These are phyloP conservation scores for Salticus scenicus DNA, from an alignment of 2,888 invertebrate genomes.

Conservation along the genomic window DNA sequence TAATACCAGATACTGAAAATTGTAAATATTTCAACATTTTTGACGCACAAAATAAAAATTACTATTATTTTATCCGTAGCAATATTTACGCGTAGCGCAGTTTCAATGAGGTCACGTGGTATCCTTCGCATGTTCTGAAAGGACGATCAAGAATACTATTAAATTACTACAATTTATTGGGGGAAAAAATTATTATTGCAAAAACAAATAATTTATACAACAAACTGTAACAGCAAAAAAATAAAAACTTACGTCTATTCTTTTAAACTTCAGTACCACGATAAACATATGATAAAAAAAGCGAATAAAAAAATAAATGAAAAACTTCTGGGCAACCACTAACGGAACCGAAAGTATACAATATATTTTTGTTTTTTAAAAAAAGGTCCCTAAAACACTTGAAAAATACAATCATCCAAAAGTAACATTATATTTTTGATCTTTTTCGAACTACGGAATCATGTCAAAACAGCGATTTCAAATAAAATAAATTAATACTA, in stretches of 20 bases:
- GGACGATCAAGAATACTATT: not conserved
- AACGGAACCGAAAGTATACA: constrained; percentile 50
- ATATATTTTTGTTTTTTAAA: not conserved
- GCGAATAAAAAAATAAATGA: not conserved
- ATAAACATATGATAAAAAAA: not conserved
- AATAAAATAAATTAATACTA: not conserved
- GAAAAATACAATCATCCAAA: not conserved
- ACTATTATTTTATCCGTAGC: not conserved
- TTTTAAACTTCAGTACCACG: not conserved
- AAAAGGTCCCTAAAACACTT: not conserved
- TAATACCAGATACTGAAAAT: not conserved
- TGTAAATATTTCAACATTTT: too few relatives aligned
- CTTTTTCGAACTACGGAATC: not conserved
- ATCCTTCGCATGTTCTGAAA: constrained; percentile 20
- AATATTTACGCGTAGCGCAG: constrained; percentile 49
- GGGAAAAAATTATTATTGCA: too few relatives aligned
- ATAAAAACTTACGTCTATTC: not conserved
- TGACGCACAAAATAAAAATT: not conserved
- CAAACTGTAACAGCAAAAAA: not conserved
- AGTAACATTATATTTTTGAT: not conserved
- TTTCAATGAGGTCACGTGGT: constrained; percentile 54
- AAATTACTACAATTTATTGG: not conserved
- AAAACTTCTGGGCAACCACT: constrained; percentile 62
- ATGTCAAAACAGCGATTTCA: not conserved
- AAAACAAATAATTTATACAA: too few relatives aligned